phyloP scores from a whole-genome alignment of 2,888 invertebrate species.

The Sturmia bella region DNA sequence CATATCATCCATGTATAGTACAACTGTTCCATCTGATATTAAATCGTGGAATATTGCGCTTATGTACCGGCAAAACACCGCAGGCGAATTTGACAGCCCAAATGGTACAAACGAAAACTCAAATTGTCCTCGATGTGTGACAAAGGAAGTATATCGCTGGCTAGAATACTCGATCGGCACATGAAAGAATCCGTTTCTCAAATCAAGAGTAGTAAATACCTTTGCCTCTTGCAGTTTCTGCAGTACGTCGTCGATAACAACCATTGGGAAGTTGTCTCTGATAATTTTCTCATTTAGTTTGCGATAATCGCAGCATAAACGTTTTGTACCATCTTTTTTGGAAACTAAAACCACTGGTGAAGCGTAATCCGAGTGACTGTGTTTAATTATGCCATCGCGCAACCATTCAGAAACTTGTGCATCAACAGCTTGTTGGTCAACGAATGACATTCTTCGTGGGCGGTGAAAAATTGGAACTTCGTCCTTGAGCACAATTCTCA shows the following conservation, averaged over 20 bases:
- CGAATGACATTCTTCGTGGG: constrained; percentile 71
- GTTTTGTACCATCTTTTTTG: constrained; percentile 32
- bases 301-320: constrained; percentile 3
- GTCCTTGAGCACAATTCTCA: constrained; percentile 54
- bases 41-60: not conserved
- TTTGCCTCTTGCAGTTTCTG: constrained; percentile 6
- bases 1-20: constrained; percentile 18
- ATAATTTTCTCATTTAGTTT: not conserved
- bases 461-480: constrained; percentile 73
- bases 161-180: not conserved
- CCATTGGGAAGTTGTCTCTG: constrained; percentile 7
- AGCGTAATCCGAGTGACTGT: constrained; percentile 23
- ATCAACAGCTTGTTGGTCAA: constrained; percentile 66
- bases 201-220: not conserved
- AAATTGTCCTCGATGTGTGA: constrained; percentile 1
- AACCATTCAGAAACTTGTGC: constrained; percentile 41
- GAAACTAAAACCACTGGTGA: constrained; percentile 34
- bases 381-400: constrained; percentile 9
- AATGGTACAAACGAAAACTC: constrained; percentile 16
- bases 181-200: constrained; percentile 14
- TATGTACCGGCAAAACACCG: constrained; percentile 4
- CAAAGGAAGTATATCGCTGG: not conserved
- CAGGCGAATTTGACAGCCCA: not conserved
- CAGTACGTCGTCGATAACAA: not conserved
- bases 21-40: not conserved